Percentiles rank a stretch among this genome's conserved stretches.
Evolutionary conservation across 2,113 vertebrate species (phyloP).

Genomic region (Sapajus apella): DNA sequence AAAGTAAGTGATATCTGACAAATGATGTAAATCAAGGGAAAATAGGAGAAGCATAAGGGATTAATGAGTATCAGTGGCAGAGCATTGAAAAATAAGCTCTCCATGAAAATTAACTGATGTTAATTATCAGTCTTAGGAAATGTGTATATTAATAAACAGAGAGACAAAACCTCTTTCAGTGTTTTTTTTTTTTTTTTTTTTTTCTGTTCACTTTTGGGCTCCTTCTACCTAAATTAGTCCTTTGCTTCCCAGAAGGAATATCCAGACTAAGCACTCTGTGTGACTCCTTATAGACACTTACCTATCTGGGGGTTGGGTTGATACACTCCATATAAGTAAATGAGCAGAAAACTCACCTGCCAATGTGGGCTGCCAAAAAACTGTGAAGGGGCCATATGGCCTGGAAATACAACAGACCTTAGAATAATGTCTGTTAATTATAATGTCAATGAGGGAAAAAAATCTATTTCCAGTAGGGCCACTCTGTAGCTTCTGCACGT

Average conservation of each 20-base stretch:
- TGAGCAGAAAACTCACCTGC: not conserved
- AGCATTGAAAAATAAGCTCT: not conserved
- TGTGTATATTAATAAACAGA: not conserved
- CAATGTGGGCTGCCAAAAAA: not conserved
- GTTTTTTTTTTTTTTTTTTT: not conserved
- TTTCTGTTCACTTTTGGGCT: not conserved
- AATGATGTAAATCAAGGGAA: not conserved
- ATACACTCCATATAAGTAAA: not conserved
- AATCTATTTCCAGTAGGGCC: not conserved
- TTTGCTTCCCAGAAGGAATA: not conserved
- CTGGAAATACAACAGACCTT: not conserved
- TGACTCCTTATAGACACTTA: not conserved
- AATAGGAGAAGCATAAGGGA: not conserved
- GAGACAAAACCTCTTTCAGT: not conserved
- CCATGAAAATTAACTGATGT: not conserved
- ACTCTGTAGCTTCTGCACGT: not conserved
- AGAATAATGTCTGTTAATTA: not conserved
- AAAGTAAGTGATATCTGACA: not conserved
- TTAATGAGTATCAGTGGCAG: not conserved
- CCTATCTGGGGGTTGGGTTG: not conserved
- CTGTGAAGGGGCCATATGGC: not conserved
- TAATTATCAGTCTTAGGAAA: not conserved
- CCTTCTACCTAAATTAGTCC: not conserved
- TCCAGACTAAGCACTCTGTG: not conserved
- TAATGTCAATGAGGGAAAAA: not conserved